A percentile compares a stretch with the other conserved stretches of the same genome.
Evolutionary conservation across 2,797 vertebrate species (phyloP).

Genomic region (Gephyroberyx darwinii): DNA sequence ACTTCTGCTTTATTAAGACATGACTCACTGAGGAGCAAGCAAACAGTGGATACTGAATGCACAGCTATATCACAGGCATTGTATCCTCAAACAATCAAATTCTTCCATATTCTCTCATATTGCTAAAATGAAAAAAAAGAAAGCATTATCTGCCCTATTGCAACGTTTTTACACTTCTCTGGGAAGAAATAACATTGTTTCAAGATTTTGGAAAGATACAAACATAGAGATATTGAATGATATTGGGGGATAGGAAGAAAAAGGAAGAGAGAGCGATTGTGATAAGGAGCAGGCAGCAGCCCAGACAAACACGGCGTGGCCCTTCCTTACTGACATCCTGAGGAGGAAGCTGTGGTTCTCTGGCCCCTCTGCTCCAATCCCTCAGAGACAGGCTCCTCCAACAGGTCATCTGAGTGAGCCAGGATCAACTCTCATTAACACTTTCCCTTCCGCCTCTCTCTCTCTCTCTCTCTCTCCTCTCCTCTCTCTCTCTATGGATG

Average conservation of each 20-base stretch:
- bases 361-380: slow-evolving; percentile 57
- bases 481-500: not conserved
- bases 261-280: slow-evolving; percentile 58
- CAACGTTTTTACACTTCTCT: slow-evolving; percentile 8
- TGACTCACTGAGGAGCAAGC: not conserved
- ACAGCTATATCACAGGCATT: too few species aligned
- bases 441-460: slow-evolving; percentile 44
- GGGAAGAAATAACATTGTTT: slow-evolving; percentile 43
- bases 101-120: not conserved
- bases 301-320: slow-evolving; percentile 77
- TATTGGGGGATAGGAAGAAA: slow-evolving; percentile 39
- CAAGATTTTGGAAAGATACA: slow-evolving; percentile 50
- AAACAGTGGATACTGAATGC: too few species aligned
- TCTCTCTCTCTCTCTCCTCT: not conserved
- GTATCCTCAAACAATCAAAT: too few species aligned
- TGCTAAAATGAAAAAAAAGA: slow-evolving; percentile 1
- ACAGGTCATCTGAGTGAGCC: slow-evolving; percentile 46
- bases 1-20: not conserved
- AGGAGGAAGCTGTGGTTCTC: slow-evolving; percentile 76
- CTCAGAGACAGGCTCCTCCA: slow-evolving; percentile 62
- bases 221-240: slow-evolving; percentile 39
- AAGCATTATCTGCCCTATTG: slow-evolving; percentile 4
- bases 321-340: slow-evolving; percentile 81
- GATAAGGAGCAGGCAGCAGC: slow-evolving; percentile 71
- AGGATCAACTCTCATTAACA: slow-evolving; percentile 56